phyloP scores from a whole-genome alignment of 2,797 vertebrate species.

The Neostethus bicornis region DNA sequence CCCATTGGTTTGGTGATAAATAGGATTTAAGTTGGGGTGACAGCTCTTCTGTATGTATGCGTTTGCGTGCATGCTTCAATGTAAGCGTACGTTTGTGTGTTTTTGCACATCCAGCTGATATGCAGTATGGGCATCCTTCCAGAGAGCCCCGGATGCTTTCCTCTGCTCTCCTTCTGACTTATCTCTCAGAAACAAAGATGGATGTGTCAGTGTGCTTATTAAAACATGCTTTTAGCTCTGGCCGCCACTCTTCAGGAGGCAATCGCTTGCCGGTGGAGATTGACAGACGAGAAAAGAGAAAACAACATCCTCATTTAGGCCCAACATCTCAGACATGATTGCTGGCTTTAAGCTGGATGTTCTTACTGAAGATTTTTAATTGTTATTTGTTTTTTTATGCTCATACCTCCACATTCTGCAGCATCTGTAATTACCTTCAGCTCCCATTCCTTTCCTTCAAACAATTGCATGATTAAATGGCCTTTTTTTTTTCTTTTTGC shows the following conservation, averaged over 20 bases:
- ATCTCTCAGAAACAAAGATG: slow-evolving; percentile 84
- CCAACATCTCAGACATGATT: slow-evolving; percentile 79
- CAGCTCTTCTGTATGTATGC: slow-evolving; percentile 71
- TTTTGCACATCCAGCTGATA: slow-evolving; percentile 71
- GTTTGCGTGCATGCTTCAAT: slow-evolving; percentile 52
- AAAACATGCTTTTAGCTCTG: slow-evolving; percentile 81
- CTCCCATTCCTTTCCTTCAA: slow-evolving; percentile 71
- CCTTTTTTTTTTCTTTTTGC: slow-evolving; percentile 44
- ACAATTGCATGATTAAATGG: slow-evolving; percentile 76
- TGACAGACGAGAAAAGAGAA: slow-evolving; percentile 79
- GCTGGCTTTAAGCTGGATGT: slow-evolving; percentile 78
- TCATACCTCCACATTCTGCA: slow-evolving; percentile 67
- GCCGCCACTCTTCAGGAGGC: slow-evolving; percentile 77
- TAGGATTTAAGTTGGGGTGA: slow-evolving; percentile 82
- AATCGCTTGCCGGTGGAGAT: slow-evolving; percentile 80
- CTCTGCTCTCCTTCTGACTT: slow-evolving; percentile 73
- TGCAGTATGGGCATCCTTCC: slow-evolving; percentile 76
- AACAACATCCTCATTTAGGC: slow-evolving; percentile 83
- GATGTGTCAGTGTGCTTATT: slow-evolving; percentile 83
- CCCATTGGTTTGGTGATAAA: slow-evolving; percentile 78
- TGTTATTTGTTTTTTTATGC: slow-evolving; percentile 74
- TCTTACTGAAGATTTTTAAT: slow-evolving; percentile 79
- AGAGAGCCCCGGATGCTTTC: slow-evolving; percentile 75
- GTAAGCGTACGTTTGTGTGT: slow-evolving; percentile 51
- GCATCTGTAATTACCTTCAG: slow-evolving; percentile 81